phyloP scores from a whole-genome alignment of 2,113 vertebrate species.

The Calidris pygmaea region DNA sequence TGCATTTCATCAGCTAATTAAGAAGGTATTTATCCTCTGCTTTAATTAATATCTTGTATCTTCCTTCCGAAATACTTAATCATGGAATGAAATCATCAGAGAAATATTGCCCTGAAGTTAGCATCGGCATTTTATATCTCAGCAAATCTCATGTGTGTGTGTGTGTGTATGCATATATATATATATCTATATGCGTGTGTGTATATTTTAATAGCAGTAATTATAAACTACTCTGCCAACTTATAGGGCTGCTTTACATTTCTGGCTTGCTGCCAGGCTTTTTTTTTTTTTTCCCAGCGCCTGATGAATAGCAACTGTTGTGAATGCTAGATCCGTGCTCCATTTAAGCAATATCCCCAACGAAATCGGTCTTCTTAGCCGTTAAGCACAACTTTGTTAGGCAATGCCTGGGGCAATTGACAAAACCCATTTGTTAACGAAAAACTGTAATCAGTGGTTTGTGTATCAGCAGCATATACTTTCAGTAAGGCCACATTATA shows the following conservation, averaged over 20 bases:
- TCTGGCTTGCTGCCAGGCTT: conserved; percentile 71
- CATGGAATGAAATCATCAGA: conserved; percentile 73
- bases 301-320: conserved; percentile 79
- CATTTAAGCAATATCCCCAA: conserved; percentile 70
- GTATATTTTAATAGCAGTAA: conserved; percentile 77
- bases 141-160: conserved; percentile 68
- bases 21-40: conserved; percentile 69
- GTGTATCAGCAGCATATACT: conserved; percentile 4
- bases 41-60: conserved; percentile 79
- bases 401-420: conserved; percentile 27
- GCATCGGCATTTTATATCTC: conserved; percentile 67
- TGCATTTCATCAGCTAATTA: conserved; percentile 76
- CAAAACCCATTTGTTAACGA: conserved; percentile 71
- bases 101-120: conserved; percentile 72
- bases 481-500: conserved; percentile 57
- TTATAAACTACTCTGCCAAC: conserved; percentile 79
- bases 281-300: not conserved
- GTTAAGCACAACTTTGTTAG: conserved; percentile 73
- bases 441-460: conserved; percentile 72
- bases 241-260: conserved; percentile 76
- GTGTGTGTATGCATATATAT: not conserved
- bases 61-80: conserved; percentile 77
- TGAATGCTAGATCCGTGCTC: conserved; percentile 57
- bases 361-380: conserved; percentile 63
- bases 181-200: rapidly evolving